Conservation (phyloP, 2,113 vertebrate genomes). For the Mustela lutreola region DNA sequence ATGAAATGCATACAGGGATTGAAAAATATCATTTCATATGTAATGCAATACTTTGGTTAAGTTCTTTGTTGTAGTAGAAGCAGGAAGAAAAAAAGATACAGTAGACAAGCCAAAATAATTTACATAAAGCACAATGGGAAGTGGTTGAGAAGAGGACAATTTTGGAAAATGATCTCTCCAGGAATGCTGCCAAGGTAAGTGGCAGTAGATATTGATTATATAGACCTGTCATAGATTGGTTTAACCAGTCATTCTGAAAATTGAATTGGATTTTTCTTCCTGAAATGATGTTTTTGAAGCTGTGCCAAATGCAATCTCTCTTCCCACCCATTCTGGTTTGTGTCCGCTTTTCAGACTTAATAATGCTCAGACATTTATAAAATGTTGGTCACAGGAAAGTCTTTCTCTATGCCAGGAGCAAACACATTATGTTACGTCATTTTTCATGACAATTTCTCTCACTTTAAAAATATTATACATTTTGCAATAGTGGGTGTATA, state of each 20-base stretch:
- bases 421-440: constrained; percentile 70
- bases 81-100: constrained; percentile 17
- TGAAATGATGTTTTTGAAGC: constrained; percentile 72
- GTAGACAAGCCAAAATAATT: constrained; percentile 57
- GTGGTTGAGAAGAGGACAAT: constrained; percentile 71
- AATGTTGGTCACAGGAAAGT: constrained; percentile 65
- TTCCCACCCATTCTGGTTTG: constrained; percentile 66
- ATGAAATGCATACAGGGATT: constrained; percentile 10
- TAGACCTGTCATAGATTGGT: constrained; percentile 72
- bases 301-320: constrained; percentile 73
- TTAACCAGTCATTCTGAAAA: constrained; percentile 76
- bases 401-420: constrained; percentile 41
- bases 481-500: constrained; percentile 1
- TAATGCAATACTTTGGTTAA: not conserved
- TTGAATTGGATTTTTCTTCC: constrained; percentile 78
- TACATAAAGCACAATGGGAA: constrained; percentile 73
- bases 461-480: constrained; percentile 57
- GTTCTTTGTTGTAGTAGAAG: constrained; percentile 41
- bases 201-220: constrained; percentile 73
- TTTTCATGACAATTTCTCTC: constrained; percentile 55
- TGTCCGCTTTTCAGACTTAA: constrained; percentile 62
- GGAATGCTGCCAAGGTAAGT: constrained; percentile 71
- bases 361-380: constrained; percentile 70
- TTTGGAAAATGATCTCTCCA: constrained; percentile 70
- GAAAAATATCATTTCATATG: not conserved